A percentile compares a stretch with the other conserved stretches of the same genome.
These are phyloP conservation scores for Drosophila lacicola DNA, from an alignment of 2,888 invertebrate genomes.

Conservation along the genomic window DNA sequence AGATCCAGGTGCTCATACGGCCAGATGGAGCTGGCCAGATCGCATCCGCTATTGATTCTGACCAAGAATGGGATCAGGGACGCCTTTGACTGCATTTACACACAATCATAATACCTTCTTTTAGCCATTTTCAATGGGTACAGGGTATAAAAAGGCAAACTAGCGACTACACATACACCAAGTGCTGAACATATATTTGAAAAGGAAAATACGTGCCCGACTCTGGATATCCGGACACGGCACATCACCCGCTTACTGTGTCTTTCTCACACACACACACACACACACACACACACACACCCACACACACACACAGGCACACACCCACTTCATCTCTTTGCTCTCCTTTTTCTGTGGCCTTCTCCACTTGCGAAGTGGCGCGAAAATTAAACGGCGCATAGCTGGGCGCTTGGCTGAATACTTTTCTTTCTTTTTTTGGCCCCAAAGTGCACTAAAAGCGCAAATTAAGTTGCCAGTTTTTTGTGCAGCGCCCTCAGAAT, in stretches of 20 bases:
- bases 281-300: constrained; percentile 10
- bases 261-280: constrained; percentile 4
- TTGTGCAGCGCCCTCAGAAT: constrained; percentile 47
- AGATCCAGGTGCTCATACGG: too few species aligned
- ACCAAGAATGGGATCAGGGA: too few species aligned
- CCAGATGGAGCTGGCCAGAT: too few species aligned
- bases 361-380: constrained; percentile 54
- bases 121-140: neutral
- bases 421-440: constrained; percentile 25
- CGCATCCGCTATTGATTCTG: too few species aligned
- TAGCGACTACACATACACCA: constrained; percentile 32
- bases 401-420: constrained; percentile 37
- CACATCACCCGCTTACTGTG: constrained; percentile 20
- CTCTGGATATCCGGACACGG: constrained; percentile 61
- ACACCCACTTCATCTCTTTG: constrained; percentile 5
- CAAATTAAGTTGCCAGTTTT: constrained; percentile 74
- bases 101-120: neutral
- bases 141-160: constrained; percentile 22
- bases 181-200: constrained; percentile 79
- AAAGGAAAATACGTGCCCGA: constrained; percentile 76
- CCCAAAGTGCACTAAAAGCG: constrained; percentile 72
- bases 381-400: constrained; percentile 77
- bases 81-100: too few species aligned
- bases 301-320: neutral
- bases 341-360: constrained; percentile 19